phyloP scores from a whole-genome alignment of 2,888 invertebrate genomes.

The Cataglyphis altisquamis region DNA sequence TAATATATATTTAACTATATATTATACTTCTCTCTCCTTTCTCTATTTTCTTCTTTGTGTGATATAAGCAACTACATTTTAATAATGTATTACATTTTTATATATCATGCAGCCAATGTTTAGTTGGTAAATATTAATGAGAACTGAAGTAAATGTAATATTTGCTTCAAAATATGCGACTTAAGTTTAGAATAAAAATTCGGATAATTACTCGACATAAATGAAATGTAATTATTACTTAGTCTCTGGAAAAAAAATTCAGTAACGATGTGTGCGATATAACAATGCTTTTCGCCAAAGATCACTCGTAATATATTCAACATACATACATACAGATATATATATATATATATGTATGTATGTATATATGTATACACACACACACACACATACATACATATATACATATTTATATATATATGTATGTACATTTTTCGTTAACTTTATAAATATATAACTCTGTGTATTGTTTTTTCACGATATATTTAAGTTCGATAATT shows the following conservation, averaged over 20 bases:
- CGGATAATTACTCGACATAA: not conserved
- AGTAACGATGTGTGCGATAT: constrained; percentile 24
- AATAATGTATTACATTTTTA: not conserved
- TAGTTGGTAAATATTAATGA: not conserved
- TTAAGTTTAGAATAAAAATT: not conserved
- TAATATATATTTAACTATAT: no score
- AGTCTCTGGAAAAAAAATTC: constrained; percentile 8
- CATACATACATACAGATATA: not conserved
- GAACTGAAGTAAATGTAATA: not conserved
- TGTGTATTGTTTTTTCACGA: constrained; percentile 28
- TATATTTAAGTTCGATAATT: constrained; percentile 51
- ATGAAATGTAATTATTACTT: not conserved
- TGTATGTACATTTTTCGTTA: constrained; percentile 6
- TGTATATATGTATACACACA: not conserved
- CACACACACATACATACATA: no score
- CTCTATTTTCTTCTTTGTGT: not conserved
- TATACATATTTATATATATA: no score
- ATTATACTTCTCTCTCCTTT: not conserved
- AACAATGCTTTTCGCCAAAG: not conserved
- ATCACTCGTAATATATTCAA: not conserved
- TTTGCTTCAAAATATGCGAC: not conserved
- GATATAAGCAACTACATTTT: not conserved
- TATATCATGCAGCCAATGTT: not conserved
- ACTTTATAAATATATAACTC: constrained; percentile 23
- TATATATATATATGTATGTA: no score